Evolutionary conservation across 2,888 invertebrate genomes (phyloP), one percentile per base, ranked within the genome.

Genomic region (Coelopa pilipes): DNA sequence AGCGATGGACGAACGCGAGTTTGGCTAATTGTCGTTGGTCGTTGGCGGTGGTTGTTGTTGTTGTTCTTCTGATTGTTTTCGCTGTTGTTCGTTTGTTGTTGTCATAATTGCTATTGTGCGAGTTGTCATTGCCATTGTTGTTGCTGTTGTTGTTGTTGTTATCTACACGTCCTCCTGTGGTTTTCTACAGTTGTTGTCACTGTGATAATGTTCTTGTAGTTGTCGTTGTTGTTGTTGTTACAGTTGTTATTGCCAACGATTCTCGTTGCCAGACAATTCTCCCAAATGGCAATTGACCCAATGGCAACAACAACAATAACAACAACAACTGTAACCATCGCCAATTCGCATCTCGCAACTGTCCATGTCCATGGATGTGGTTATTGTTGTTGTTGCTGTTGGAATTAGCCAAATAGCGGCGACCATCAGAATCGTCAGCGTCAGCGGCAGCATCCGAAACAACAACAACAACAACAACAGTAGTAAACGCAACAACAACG

Each of bases 381-480:
- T 34, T 34, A 2, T 34, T 34, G 34, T 34, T 34, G 34, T 34
- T 34, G 34, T 34, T 34, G 34, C 7, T 34, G 34, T 34, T 34
- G 34, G 2, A 34, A 34, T 34, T 7, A 34, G 4, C 34, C 34
- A 34, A 34, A 34, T 34, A 34, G 34, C 34, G 34, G 7, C 4
- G 34, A 34, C 34, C 4, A 34, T 4, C 34, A 34, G 2, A 2
- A 34, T 34, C 34, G n/a, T 68, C 49, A 69, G 62, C 50, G 53
- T 63, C 34, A 63, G 15, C 46, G 63, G 34, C 46, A 46, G 45
- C 34, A 63, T 63, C 46, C 63, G 12, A 46, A 46, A n/a, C 17
- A 17, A 68, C 53, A 68, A 55, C 73, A 75, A 67, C 53, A 67
- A 59, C 70, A 62, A 53, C 47, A 75, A 71, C 21, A 71, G 24